A percentile compares a stretch with the other conserved stretches of the same genome.
phyloP scores from a whole-genome alignment of 1,140 invertebrate genomes.

The Sitodiplosis mosellana region DNA sequence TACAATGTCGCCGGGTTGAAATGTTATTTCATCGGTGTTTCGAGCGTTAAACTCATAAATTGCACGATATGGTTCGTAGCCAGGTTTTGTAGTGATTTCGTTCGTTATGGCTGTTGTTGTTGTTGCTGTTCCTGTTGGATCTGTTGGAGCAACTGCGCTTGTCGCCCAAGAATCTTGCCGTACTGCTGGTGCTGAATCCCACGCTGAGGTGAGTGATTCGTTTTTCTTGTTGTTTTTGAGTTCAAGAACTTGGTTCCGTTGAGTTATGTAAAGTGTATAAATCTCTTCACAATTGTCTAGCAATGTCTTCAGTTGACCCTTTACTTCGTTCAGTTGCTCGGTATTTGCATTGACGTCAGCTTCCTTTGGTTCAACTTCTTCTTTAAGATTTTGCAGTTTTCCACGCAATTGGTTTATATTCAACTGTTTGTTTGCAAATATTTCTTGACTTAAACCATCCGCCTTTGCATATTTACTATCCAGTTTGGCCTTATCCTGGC shows the following conservation, averaged over 20 bases:
- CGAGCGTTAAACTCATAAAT: conserved; percentile 87
- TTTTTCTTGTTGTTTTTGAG: conserved; percentile 30
- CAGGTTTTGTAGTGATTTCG: conserved; percentile 20
- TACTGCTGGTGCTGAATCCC: conserved; percentile 30
- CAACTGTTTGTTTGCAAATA: conserved; percentile 36
- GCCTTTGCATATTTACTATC: conserved; percentile 43
- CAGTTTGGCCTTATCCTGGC: conserved; percentile 65
- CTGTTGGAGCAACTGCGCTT: conserved; percentile 5
- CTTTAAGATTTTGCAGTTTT: conserved; percentile 43
- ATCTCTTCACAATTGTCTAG: conserved; percentile 36
- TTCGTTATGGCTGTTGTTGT: conserved; percentile 10
- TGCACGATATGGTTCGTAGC: conserved; percentile 62
- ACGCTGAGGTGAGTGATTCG: conserved; percentile 20
- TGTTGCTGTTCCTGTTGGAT: conserved; percentile 7
- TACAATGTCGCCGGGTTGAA: conserved; percentile 88
- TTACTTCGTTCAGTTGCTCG: conserved; percentile 49
- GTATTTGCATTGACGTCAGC: conserved; percentile 71
- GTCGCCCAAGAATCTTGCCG: conserved; percentile 22
- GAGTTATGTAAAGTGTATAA: conserved; percentile 35
- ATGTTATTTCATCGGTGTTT: conserved; percentile 83
- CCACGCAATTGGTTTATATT: conserved; percentile 71
- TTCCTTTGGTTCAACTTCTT: conserved; percentile 54
- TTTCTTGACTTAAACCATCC: conserved; percentile 13
- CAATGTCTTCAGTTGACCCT: conserved; percentile 27
- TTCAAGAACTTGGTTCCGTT: conserved; percentile 32